A percentile compares a stretch with the other conserved stretches of the same genome.
These are phyloP conservation scores for Aphis craccivora DNA, from an alignment of 1,140 invertebrate genomes.

Conservation along the genomic window DNA sequence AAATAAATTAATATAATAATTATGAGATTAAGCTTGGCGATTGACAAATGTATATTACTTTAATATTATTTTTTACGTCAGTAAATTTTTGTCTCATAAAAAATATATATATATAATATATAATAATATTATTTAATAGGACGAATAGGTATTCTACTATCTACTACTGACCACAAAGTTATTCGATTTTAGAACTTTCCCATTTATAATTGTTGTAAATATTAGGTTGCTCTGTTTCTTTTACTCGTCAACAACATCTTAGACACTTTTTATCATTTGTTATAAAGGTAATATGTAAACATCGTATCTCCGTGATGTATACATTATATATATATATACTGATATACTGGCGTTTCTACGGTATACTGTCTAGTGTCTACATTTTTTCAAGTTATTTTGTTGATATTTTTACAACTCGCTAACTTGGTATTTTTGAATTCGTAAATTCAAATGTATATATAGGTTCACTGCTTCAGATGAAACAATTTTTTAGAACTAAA, in stretches of 20 bases:
- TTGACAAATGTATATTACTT: background rate
- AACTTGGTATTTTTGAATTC: background rate
- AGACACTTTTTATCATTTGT: background rate
- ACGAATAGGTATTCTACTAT: background rate
- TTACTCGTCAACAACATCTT: background rate
- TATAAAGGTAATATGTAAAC: slow-evolving; percentile 10
- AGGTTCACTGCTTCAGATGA: background rate
- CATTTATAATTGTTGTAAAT: background rate
- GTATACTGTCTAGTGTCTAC: background rate
- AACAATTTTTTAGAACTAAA: background rate
- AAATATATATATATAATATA: too few relatives aligned
- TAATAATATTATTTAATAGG: too few relatives aligned
- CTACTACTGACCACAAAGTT: background rate
- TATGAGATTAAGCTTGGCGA: background rate
- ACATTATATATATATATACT: background rate
- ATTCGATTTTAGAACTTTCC: background rate
- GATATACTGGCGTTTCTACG: background rate
- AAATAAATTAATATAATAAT: background rate
- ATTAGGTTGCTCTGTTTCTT: background rate
- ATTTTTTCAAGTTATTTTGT: background rate
- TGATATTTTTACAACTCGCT: background rate
- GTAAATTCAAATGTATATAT: background rate
- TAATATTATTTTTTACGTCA: background rate
- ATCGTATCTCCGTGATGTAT: background rate
- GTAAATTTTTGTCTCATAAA: too few relatives aligned